Evolutionary conservation across 1,140 invertebrate genomes (phyloP).

Genomic region (Danaus melanippus): DNA sequence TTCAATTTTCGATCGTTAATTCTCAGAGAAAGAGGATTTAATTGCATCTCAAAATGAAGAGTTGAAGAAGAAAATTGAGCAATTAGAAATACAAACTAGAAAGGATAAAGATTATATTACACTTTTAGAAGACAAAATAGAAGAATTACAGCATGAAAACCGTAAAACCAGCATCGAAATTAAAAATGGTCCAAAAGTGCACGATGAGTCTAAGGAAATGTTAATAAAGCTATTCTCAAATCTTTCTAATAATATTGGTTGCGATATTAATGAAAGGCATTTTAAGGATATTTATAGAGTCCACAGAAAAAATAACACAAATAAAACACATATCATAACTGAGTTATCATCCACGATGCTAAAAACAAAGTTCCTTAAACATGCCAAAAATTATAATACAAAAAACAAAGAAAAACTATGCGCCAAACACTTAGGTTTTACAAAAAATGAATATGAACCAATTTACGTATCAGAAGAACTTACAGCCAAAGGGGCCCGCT

Average conservation of each 20-base stretch:
- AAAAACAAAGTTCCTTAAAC: slow-evolving; percentile 3
- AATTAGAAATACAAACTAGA: slow-evolving; percentile 6
- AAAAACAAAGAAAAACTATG: slow-evolving; percentile 15
- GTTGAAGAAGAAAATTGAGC: slow-evolving; percentile 7
- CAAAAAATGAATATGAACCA: too few species aligned
- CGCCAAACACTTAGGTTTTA: slow-evolving; percentile 18
- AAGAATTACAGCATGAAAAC: slow-evolving; percentile 5
- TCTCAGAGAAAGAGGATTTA: too few species aligned
- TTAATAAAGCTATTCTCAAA: slow-evolving; percentile 1
- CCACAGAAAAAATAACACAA: slow-evolving; percentile 4
- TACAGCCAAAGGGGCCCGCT: slow-evolving; percentile 5
- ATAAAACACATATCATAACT: slow-evolving; percentile 7
- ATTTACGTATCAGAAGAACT: slow-evolving; percentile 24
- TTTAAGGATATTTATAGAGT: slow-evolving; percentile 7
- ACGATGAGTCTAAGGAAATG: slow-evolving; percentile 2
- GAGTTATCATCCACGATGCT: slow-evolving; percentile 1
- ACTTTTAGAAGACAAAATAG: slow-evolving; percentile 7
- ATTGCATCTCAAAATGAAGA: slow-evolving; percentile 12
- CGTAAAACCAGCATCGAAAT: slow-evolving; percentile 4
- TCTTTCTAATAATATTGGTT: slow-evolving; percentile 1
- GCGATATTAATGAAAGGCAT: neutral
- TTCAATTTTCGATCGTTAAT: too few species aligned
- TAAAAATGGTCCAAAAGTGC: slow-evolving; percentile 5
- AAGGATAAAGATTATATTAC: slow-evolving; percentile 10
- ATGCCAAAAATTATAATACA: too few species aligned